Conservation (phyloP, 2,113 vertebrate species). For the Chiloscyllium plagiosum region DNA sequence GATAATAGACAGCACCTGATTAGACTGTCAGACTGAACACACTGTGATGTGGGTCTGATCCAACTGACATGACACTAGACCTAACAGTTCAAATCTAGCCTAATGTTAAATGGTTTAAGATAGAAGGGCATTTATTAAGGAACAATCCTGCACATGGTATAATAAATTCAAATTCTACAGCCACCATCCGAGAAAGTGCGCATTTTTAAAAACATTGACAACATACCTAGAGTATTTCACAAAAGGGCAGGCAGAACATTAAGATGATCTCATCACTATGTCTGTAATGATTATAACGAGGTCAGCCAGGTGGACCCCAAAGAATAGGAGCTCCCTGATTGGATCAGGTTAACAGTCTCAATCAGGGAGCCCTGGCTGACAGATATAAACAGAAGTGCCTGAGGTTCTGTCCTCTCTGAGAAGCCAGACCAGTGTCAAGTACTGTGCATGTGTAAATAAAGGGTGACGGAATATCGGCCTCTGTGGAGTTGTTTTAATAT, state of each 20-base stretch:
- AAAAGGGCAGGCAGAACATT: not conserved
- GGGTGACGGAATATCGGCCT: no score
- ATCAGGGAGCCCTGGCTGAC: no score
- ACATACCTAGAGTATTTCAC: not conserved
- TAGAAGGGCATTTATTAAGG: not conserved
- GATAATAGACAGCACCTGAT: not conserved
- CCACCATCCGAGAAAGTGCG: not conserved
- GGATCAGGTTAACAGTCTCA: no score
- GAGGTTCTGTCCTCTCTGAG: no score
- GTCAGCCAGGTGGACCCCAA: no score
- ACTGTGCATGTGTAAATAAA: no score
- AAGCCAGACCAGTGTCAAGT: no score
- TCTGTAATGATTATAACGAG: not conserved
- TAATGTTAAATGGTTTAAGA: not conserved
- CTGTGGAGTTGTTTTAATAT: no score
- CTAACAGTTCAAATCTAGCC: not conserved
- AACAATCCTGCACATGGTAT: not conserved
- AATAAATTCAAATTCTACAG: not conserved
- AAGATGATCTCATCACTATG: not conserved
- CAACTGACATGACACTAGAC: not conserved
- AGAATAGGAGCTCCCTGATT: no score
- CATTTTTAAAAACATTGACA: not conserved
- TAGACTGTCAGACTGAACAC: not conserved
- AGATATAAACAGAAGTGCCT: no score
- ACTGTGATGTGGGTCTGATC: not conserved